These are phyloP conservation scores for Astyanax mexicanus DNA, from an alignment of 2,797 vertebrate genomes.

Conservation along the genomic window DNA sequence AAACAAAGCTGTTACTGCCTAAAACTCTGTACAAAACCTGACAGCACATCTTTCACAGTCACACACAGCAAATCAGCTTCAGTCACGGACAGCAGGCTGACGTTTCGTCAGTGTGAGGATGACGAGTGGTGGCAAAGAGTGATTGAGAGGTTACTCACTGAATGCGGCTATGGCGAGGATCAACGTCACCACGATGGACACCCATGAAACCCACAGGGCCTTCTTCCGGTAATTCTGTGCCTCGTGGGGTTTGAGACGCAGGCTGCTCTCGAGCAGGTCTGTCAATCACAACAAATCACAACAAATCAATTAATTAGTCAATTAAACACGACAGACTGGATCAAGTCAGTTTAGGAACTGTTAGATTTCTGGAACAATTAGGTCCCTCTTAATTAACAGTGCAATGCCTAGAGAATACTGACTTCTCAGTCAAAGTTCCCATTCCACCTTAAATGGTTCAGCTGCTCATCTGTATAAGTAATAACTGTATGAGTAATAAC, in stretches of 20 bases:
- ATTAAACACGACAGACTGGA: background rate
- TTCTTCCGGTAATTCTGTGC: constrained; percentile 97
- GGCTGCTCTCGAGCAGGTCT: constrained; percentile 98
- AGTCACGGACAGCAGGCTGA: background rate
- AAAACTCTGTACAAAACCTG: background rate
- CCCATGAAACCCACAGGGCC: constrained; percentile 95
- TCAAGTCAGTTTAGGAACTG: background rate
- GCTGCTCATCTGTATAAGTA: too few species aligned
- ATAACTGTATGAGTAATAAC: too few species aligned
- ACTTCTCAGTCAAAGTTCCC: too few species aligned
- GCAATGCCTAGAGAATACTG: too few species aligned
- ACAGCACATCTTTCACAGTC: background rate
- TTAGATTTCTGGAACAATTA: too few species aligned
- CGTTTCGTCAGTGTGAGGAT: background rate
- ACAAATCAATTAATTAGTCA: constrained; percentile 48
- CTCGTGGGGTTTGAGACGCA: constrained; percentile 96
- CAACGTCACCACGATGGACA: constrained; percentile 91
- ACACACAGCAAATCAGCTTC: background rate
- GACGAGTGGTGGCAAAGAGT: background rate
- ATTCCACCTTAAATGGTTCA: too few species aligned
- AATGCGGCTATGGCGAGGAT: constrained; percentile 93
- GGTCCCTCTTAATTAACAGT: too few species aligned
- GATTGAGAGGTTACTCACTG: constrained; percentile 84
- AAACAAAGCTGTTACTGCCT: background rate
- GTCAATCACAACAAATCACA: constrained; percentile 54